phyloP scores from a whole-genome alignment of 1,140 invertebrate genomes.

The Leptestheria dahalacensis region DNA sequence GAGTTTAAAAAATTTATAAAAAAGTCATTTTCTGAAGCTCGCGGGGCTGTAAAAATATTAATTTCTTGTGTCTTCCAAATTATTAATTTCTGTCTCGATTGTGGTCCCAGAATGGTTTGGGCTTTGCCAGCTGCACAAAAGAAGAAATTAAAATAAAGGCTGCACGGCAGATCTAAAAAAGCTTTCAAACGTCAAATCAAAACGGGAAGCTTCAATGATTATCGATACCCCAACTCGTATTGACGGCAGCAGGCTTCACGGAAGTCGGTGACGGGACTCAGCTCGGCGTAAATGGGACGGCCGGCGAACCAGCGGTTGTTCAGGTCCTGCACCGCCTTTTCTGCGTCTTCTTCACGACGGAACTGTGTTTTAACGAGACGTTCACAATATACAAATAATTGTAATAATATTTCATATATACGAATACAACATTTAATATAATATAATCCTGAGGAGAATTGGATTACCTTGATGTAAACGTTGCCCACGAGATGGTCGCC shows the following conservation, averaged over 20 bases:
- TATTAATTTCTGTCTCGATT: background rate
- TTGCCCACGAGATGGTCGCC: constrained; percentile 96
- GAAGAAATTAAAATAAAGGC: background rate
- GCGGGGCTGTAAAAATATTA: background rate
- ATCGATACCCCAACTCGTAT: constrained; percentile 83
- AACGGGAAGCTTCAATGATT: constrained; percentile 1
- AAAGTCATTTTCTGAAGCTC: background rate
- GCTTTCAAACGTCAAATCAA: constrained; percentile 4
- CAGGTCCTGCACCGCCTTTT: constrained; percentile 86
- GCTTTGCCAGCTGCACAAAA: background rate
- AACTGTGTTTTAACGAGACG: no score
- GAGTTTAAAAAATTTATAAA: no score
- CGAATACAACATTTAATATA: no score
- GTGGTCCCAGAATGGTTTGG: background rate
- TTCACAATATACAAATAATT: no score
- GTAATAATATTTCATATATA: no score
- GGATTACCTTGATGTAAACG: constrained; percentile 91
- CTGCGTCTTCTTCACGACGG: constrained; percentile 94
- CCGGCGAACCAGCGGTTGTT: constrained; percentile 99
- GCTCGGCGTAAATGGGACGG: constrained; percentile 91
- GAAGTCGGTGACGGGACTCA: constrained; percentile 97
- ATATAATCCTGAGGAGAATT: no score
- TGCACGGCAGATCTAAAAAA: background rate
- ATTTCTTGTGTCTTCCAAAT: background rate
- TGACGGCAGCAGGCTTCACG: constrained; percentile 96